Base-by-base conservation (phyloP, 2,888 invertebrate genomes). In the Mechanitis mazaeus region DNA sequence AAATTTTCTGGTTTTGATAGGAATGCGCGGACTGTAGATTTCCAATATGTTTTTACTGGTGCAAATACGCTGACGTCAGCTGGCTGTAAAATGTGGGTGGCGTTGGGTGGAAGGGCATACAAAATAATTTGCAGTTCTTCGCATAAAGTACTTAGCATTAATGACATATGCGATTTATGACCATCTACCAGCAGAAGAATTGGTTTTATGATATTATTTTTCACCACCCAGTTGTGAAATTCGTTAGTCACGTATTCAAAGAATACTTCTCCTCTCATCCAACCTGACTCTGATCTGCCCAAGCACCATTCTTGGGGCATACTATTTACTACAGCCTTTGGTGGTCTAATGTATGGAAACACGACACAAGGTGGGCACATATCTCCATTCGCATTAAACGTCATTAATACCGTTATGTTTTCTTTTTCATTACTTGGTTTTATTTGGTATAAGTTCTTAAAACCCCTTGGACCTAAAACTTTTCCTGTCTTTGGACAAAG, bases 201-300 rank as follows among this genome's bases (percentile, higher is more conserved):
- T 50, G 68, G 83, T 28, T 75, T 68, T 58, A 71, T 59, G 46
- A 83, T 74, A 45, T 75, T 61, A 56, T 78, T 72, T 57, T 71
- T 65, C 53, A 69, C 35, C 45, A 83, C 61, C 79, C 79, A 83
- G 42, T 75, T 74, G 64, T 74, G 61, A 70, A 83, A 81, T 12
- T 78, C 67, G 68, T 82, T 80, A 11, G 75, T 69, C 3, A 83
- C 68, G 65, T 75, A 83, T 69, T 85, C 78, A 65, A 68, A 82
- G 71, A 85, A 84, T 3, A 72, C 74, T 67, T 77, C 77, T 1
- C 72, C 67, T 9, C 76, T 83, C 81, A 85, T 85, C 81, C 85
- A 84, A 6, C 81, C 81, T 57, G 63, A 75, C 33, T 83, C 80
- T 20, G 78, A 77, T 62, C 71, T 75, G 45, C 82, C 84, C 42